These are phyloP conservation scores for Heliconius nattereri DNA, from an alignment of 1,140 invertebrate species.

Conservation along the genomic window DNA sequence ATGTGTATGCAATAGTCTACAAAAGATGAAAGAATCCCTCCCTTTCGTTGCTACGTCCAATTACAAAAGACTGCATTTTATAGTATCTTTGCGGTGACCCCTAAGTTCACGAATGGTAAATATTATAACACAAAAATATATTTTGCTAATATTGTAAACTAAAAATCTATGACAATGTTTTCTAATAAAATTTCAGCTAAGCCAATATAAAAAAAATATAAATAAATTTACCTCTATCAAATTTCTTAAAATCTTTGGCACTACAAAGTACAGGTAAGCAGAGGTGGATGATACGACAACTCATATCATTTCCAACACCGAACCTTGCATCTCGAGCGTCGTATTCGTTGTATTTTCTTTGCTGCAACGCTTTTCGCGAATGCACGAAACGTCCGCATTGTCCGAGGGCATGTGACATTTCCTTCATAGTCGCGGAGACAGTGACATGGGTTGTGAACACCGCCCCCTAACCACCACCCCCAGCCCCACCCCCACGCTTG, in stretches of 20 bases:
- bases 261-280: not conserved
- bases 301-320: conserved; percentile 33
- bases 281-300: conserved; percentile 25
- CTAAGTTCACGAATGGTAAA: not conserved
- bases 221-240: not conserved
- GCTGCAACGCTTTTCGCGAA: conserved; percentile 47
- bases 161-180: not conserved
- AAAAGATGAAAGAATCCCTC: not conserved
- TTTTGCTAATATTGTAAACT: not conserved
- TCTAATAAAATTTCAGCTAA: not conserved
- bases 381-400: conserved; percentile 63
- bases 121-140: not conserved
- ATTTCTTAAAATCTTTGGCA: not conserved
- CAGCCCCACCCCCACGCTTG: conserved; percentile 54
- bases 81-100: not conserved
- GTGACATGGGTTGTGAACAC: conserved; percentile 74
- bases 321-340: conserved; percentile 26
- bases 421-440: conserved; percentile 62
- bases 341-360: conserved; percentile 36
- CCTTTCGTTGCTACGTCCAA: not conserved
- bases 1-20: not conserved
- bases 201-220: too few species aligned
- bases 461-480: conserved; percentile 41
- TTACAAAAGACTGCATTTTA: not conserved
- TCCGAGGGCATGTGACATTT: conserved; percentile 72